Percentiles rank a stretch among this genome's conserved stretches.
phyloP scores from a whole-genome alignment of 2,113 vertebrate genomes.

The Pseudois nayaur region DNA sequence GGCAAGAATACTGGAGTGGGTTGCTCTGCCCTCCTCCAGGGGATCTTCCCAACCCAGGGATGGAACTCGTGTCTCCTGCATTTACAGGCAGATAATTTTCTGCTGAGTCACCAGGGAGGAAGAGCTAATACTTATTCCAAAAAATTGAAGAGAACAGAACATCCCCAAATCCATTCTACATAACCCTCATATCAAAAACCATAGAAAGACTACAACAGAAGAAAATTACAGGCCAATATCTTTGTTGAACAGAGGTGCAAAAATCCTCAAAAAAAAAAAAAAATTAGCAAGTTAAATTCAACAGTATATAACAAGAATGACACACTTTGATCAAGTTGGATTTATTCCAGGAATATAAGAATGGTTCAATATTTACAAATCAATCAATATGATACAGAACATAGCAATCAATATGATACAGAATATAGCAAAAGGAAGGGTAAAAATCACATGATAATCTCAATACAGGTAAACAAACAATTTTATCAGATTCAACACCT shows the following conservation, averaged over 20 bases:
- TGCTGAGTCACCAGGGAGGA: neutral
- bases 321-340: neutral
- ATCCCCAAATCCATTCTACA: neutral
- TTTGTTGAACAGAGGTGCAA: neutral
- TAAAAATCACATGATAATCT: neutral
- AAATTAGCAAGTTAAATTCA: neutral
- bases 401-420: neutral
- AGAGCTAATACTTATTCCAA: neutral
- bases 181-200: neutral
- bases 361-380: neutral
- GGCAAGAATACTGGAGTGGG: neutral
- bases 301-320: neutral
- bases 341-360: neutral
- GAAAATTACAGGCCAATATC: neutral
- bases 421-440: neutral
- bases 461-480: neutral
- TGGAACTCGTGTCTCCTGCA: neutral
- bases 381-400: neutral
- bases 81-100: neutral
- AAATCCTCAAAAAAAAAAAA: neutral
- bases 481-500: neutral
- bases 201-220: neutral
- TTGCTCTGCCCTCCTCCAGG: neutral
- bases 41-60: neutral
- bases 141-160: neutral